Conservation (phyloP, 1,140 invertebrate genomes). For the Drosophila burlai region DNA sequence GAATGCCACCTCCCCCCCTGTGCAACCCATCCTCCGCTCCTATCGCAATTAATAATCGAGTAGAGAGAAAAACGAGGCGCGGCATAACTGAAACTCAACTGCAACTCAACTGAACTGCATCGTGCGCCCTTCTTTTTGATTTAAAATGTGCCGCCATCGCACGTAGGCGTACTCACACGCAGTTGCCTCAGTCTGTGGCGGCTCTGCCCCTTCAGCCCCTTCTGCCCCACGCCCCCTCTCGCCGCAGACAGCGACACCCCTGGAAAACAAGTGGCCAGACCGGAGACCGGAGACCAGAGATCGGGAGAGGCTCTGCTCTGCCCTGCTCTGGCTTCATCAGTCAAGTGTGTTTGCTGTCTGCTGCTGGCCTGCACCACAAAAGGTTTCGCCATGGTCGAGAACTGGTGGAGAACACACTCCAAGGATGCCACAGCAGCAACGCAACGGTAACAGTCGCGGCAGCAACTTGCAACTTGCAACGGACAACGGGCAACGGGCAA, state of each 20-base stretch:
- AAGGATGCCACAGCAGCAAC: conserved; percentile 11
- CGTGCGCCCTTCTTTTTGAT: conserved; percentile 83
- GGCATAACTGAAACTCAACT: conserved; percentile 41
- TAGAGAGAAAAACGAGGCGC: conserved; percentile 54
- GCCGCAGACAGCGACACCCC: background rate
- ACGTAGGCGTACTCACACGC: conserved; percentile 81
- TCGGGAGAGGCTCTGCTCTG: conserved; percentile 8
- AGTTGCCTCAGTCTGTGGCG: conserved; percentile 19
- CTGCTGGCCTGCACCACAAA: conserved; percentile 33
- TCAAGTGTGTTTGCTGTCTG: conserved; percentile 46
- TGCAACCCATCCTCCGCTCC: conserved; percentile 27
- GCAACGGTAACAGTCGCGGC: conserved; percentile 18
- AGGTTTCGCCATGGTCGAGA: conserved; percentile 21
- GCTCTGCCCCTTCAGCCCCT: background rate
- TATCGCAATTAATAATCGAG: conserved; percentile 82
- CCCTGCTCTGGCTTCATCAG: conserved; percentile 46
- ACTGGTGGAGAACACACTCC: background rate
- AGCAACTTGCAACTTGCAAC: conserved; percentile 14
- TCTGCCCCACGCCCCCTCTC: background rate
- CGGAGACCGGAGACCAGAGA: conserved; percentile 1
- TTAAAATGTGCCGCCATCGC: conserved; percentile 80
- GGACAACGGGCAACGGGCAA: conserved; percentile 2
- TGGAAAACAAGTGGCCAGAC: conserved; percentile 48
- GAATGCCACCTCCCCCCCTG: conserved; percentile 11
- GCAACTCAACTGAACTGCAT: conserved; percentile 49